Evolutionary conservation across 2,113 vertebrate species (phyloP), one percentile per base, ranked within the genome.

Genomic region (Calyptommatus sinebrachiatus): DNA sequence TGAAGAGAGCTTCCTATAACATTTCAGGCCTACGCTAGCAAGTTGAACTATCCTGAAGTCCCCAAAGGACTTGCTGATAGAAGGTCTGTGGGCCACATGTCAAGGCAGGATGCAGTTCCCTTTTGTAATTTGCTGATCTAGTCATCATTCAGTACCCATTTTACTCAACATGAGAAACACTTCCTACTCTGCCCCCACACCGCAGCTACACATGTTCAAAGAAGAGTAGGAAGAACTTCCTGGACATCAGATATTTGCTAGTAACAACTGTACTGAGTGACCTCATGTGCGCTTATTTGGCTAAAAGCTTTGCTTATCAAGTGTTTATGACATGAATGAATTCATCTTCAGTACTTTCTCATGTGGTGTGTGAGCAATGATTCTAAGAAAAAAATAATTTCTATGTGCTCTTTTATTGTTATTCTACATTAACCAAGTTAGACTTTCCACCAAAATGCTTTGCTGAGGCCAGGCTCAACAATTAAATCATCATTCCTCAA

Each of bases 21-120:
- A 88, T 90, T 88, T 89, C 77, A 82, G 84, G 62, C 79, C 90
- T 89, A 92, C 89, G 86, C 80, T 78, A 81, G 84, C 83, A 90
- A 81, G 71, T 73, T 88, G 85, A 80, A 71, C 73, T 63, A 76
- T 87, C 80, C 84, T 80, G 83, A 85, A 84, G 76, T 68, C 75
- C 48, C 77, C 70, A 63, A n/a, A 83, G 87, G 16, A 80, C 72
- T 83, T 50, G 83, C 81, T 84, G 84, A 72, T 66, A 2, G 1
- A 78, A 72, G 73, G 50, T 89, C 89, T 93, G 91, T 85, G 73
- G 83, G 57, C 91, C 92, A 92, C 85, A 92, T 89, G 92, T 86
- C 90, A 92, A 90, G 91, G 86, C 92, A 92, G 91, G 91, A 92
- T 92, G 90, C 85, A 89, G 80, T 71, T 68, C 35, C 74, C 86